A percentile compares a stretch with the other conserved stretches of the same genome.
Evolutionary conservation across 2,797 vertebrate species (phyloP).

Genomic region (Cygnus olor): DNA sequence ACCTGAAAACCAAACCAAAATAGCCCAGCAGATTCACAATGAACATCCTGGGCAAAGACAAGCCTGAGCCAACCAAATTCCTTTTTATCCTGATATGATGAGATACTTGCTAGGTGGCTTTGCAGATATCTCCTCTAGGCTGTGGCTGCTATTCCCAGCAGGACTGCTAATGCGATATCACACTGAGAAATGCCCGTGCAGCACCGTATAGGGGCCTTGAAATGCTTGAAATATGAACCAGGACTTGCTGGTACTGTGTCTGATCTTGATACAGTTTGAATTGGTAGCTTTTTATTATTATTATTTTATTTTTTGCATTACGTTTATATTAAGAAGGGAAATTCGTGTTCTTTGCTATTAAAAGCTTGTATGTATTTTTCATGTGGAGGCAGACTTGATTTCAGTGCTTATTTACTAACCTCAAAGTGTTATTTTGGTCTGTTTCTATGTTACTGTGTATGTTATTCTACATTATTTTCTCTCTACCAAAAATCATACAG

Average conservation of each 20-base stretch:
- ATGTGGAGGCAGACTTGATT: background rate
- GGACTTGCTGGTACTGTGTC: background rate
- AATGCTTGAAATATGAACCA: background rate
- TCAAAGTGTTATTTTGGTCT: background rate
- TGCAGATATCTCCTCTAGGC: background rate
- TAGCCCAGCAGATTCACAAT: background rate
- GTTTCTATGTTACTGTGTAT: background rate
- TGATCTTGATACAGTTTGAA: background rate
- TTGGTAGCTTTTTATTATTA: background rate
- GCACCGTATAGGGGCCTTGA: background rate
- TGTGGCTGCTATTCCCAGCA: background rate
- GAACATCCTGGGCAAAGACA: background rate
- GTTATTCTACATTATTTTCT: background rate
- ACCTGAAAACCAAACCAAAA: background rate
- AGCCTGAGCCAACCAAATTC: rapidly evolving
- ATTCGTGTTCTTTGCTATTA: background rate
- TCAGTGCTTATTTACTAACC: background rate
- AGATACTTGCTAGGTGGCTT: background rate
- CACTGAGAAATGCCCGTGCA: background rate
- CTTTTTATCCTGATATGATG: background rate
- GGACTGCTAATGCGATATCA: background rate
- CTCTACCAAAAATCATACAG: background rate
- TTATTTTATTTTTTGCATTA: background rate
- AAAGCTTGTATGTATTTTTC: background rate
- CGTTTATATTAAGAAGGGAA: background rate